Evolutionary conservation across 1,140 invertebrate species (phyloP), one percentile per base, ranked within the genome.

Genomic region (Drosophila ananassae): DNA sequence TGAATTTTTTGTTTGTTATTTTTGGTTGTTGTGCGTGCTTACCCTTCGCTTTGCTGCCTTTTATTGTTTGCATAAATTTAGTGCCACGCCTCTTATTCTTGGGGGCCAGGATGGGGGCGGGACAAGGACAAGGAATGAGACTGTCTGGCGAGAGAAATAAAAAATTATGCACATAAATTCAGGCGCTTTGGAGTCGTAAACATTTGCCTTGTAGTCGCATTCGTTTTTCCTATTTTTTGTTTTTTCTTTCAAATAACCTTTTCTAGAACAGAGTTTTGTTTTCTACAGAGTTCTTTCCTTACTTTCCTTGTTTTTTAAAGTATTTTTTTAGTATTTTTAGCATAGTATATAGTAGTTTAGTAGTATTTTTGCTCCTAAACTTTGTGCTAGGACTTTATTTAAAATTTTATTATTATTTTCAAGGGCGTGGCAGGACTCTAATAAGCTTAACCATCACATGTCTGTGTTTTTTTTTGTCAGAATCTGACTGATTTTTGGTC

Each of bases 101-200:
- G 22, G 7, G 13, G 41, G 30, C 56, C 39, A 17, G 28, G 10
- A 10, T 13, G 30, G 50, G 17, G 8, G 12, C 2, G n/a, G 22
- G 32, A 34, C 32, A 4, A 5, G 8, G 24, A 37, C 32, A 4
- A 5, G 8, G 24, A 37, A 37, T 32, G 30, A 41, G 41, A 58
- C 56, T 62, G 78, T 81, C 66, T 69, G 63, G 63, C 72, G 68
- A 50, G 62, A 52, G 50, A 66, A 77, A 76, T 54, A 84, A 78
- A 87, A 85, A 85, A 85, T 81, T 82, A 85, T 85, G 78, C 82
- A 87, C 82, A 85, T 85, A 85, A 85, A 85, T 85, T 87, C 78
- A 59, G 67, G 52, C 62, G 77, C 56, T 85, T 76, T 63, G 53
- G 46, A 74, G 73, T 77, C 68, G 81, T 78, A 87, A 81, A 85